Evolutionary conservation across 2,113 vertebrate genomes (phyloP).

Genomic region (Microcebus tavaratra): DNA sequence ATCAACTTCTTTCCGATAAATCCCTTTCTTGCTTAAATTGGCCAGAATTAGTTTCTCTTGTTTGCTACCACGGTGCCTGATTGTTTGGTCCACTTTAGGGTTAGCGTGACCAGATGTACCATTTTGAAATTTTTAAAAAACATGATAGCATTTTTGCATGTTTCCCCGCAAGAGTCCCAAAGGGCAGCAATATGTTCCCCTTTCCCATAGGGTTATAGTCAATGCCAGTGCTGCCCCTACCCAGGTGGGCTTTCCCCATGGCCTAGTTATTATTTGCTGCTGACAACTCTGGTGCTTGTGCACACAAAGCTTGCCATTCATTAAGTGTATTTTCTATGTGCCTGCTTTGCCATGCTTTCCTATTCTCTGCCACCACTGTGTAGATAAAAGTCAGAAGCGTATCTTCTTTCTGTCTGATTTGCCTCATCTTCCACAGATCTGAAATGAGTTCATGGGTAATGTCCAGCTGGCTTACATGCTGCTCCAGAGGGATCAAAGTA

Average conservation of each 20-base stretch:
- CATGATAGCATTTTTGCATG: background rate
- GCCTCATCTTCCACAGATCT: conserved; percentile 22
- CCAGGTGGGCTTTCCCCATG: background rate
- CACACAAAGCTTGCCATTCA: background rate
- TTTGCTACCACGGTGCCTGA: background rate
- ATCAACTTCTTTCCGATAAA: background rate
- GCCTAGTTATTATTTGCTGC: background rate
- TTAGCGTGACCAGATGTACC: background rate
- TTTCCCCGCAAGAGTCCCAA: background rate
- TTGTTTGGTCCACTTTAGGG: background rate
- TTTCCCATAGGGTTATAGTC: background rate
- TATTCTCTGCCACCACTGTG: background rate
- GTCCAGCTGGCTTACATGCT: background rate
- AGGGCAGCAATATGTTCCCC: background rate
- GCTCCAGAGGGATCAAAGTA: background rate
- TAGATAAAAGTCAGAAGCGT: background rate
- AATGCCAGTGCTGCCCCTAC: background rate
- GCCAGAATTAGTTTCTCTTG: background rate
- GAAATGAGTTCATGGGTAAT: background rate
- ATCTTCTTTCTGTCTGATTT: background rate
- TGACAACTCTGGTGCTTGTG: background rate
- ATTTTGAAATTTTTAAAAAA: background rate
- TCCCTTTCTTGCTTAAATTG: background rate
- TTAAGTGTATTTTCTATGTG: background rate
- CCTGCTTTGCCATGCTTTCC: background rate